These are phyloP conservation scores for Catharus ustulatus DNA, from an alignment of 2,797 vertebrate species.

Conservation along the genomic window DNA sequence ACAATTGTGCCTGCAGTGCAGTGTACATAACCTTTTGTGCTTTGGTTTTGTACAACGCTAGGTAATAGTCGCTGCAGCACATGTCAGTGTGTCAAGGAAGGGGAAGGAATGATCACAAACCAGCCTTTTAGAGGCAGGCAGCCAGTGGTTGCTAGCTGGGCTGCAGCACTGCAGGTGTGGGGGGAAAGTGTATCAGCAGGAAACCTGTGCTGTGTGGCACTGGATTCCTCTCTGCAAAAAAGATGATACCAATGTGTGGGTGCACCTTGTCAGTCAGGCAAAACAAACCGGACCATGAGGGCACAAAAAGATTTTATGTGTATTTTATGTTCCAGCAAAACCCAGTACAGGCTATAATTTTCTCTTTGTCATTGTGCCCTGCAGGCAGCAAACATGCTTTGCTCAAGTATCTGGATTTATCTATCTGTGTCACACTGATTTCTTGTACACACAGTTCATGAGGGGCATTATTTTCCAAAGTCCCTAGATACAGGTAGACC, in stretches of 20 bases:
- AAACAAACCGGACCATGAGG: background rate
- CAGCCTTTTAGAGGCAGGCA: background rate
- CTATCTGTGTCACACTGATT: background rate
- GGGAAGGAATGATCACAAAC: background rate
- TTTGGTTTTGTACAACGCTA: background rate
- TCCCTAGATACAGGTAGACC: background rate
- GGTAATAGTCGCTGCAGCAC: background rate
- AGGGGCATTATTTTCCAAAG: background rate
- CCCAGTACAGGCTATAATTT: constrained; percentile 34
- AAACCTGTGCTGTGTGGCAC: background rate
- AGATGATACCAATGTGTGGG: background rate
- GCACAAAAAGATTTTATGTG: constrained; percentile 16
- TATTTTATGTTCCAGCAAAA: constrained; percentile 32
- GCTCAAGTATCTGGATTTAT: constrained; percentile 36
- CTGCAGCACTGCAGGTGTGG: background rate
- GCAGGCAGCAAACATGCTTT: constrained; percentile 27
- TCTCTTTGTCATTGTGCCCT: constrained; percentile 38
- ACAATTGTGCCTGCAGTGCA: background rate
- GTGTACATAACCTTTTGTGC: background rate
- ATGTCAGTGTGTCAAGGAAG: background rate
- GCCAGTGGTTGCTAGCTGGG: background rate
- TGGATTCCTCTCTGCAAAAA: background rate
- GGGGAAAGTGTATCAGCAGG: background rate
- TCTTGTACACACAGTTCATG: background rate
- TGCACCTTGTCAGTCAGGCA: constrained; percentile 26